Base-by-base conservation (phyloP, 2,797 vertebrate genomes). In the Gouania willdenowi region DNA sequence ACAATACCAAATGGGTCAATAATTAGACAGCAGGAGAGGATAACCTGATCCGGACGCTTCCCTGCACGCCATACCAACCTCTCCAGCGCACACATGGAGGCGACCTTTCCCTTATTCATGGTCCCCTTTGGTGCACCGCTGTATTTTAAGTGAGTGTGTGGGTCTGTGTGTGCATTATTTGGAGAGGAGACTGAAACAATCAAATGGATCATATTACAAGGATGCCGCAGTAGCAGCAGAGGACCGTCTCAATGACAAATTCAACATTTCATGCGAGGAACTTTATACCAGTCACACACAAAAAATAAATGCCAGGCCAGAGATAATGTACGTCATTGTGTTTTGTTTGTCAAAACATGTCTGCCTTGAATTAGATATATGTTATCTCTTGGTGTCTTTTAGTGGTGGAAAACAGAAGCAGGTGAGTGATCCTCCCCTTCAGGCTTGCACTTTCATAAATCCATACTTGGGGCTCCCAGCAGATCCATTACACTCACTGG, bases 401-500 rank as follows among this genome's bases (percentile, higher is more conserved):
- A 67, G 30, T 37, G 46, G 50, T 30, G 28, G 36, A 74, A 79
- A 69, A 81, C 76, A 81, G 77, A 79, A 81, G 75, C 83, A 68
- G 62, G 64, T 66, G 78, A 89, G 83, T 74, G 86, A 92, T 91
- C 89, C 69, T 53, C 37, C 54, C 41, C 54, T 73, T 43, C 55
- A 74, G 54, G 58, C 24, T 38, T 51, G 47, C 57, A 61, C 69
- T 77, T 81, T 86, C 82, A 90, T 91, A 92, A 92, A 93, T 90
- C 84, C 89, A 84, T 85, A 89, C 85, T 52, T 67, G 83, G 67
- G 65, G 76, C 80, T 91, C 90, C 88, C 86, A 71, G 34, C 69
- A 86, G 89, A 86, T 79, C 78, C 79, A 88, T 92, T 92, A 87
- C 88, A 80, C 88, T 91, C 90, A 89, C 89, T 87, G 79, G 82